phyloP scores from a whole-genome alignment of 2,888 invertebrate species.

The Lithodes maja region DNA sequence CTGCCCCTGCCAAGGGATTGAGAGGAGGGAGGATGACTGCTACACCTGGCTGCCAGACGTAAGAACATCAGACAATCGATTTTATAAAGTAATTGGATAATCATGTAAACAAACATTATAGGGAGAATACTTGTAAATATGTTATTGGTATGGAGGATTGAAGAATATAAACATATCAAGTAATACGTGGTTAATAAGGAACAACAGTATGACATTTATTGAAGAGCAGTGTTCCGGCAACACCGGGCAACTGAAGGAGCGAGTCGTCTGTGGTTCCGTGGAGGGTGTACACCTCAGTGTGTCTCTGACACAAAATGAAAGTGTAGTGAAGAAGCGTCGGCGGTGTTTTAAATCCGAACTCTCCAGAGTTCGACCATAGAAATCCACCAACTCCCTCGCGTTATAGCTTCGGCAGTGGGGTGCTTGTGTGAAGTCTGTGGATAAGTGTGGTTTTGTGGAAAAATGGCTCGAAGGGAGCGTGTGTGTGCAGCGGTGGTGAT shows the following conservation, averaged over 20 bases:
- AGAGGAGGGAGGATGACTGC: conserved; percentile 7
- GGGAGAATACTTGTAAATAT: no score
- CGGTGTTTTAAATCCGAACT: conserved; percentile 15
- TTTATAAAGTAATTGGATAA: neutral
- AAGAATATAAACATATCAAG: neutral
- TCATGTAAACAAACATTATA: no score
- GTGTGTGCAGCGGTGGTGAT: conserved; percentile 35
- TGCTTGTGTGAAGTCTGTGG: conserved; percentile 28
- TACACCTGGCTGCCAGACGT: conserved; percentile 28
- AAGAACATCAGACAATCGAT: conserved; percentile 40
- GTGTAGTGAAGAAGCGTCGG: conserved; percentile 42
- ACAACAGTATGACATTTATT: neutral
- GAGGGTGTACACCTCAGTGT: conserved; percentile 23
- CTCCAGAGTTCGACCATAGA: conserved; percentile 38
- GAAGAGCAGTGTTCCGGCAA: neutral
- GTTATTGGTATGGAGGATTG: neutral
- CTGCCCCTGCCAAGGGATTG: conserved; percentile 37
- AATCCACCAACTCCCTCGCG: conserved; percentile 20
- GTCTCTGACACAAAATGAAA: conserved; percentile 44
- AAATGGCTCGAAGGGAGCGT: conserved; percentile 46
- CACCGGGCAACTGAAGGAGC: neutral
- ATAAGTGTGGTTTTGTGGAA: conserved; percentile 35
- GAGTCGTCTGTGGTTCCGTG: conserved; percentile 52
- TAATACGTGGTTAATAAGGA: neutral
- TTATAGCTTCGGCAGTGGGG: conserved; percentile 33